phyloP scores from a whole-genome alignment of 2,113 vertebrate species.

The Corapipo altera region DNA sequence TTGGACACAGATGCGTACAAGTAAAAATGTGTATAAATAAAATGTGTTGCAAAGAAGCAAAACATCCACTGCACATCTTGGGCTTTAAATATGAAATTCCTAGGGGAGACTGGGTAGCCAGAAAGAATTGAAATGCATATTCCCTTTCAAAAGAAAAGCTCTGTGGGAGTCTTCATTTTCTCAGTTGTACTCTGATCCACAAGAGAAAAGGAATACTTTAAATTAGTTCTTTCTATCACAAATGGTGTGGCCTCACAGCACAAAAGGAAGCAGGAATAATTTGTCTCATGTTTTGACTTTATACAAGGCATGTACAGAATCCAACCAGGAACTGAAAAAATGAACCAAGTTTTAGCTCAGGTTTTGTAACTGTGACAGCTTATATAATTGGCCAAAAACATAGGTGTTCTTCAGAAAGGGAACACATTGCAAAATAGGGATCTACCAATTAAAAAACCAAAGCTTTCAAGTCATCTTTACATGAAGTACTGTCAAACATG shows the following conservation, averaged over 20 bases:
- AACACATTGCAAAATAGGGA: neutral
- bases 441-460: neutral
- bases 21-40: neutral
- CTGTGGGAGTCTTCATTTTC: slow-evolving; percentile 42
- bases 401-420: neutral
- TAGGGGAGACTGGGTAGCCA: neutral
- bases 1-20: neutral
- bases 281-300: slow-evolving; percentile 44
- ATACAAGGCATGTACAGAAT: neutral
- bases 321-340: slow-evolving; percentile 20
- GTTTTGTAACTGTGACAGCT: neutral
- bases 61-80: neutral
- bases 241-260: neutral
- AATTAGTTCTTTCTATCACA: slow-evolving; percentile 23
- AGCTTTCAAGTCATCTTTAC: neutral
- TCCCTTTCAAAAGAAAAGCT: slow-evolving; percentile 19
- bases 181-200: slow-evolving; percentile 27
- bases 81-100: neutral
- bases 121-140: neutral
- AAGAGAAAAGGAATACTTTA: slow-evolving; percentile 28
- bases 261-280: slow-evolving; percentile 45
- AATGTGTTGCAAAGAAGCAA: neutral
- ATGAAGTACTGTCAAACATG: neutral
- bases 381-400: neutral
- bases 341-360: neutral